Conservation (phyloP, 2,797 vertebrate genomes). For the Mormyrus proboscirostris region DNA sequence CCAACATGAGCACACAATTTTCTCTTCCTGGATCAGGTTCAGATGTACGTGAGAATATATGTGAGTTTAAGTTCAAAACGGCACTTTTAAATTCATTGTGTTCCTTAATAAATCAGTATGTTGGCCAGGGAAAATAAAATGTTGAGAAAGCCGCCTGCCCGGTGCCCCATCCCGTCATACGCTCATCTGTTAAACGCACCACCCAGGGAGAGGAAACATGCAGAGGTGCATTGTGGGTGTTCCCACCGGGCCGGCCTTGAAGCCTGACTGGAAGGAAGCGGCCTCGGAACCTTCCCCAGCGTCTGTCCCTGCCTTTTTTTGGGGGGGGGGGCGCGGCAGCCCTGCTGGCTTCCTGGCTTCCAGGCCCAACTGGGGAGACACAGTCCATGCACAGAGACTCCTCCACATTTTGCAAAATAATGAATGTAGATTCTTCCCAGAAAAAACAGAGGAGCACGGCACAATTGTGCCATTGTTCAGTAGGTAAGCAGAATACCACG, state of each 20-base stretch:
- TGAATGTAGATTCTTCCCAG: slow-evolving; percentile 61
- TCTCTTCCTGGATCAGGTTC: background rate
- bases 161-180: slow-evolving; percentile 45
- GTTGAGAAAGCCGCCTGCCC: background rate
- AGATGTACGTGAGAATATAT: background rate
- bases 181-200: slow-evolving; percentile 63
- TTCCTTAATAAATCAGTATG: background rate
- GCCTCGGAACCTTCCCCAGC: slow-evolving; percentile 61
- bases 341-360: slow-evolving; percentile 69
- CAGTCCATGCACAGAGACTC: slow-evolving; percentile 60
- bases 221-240: slow-evolving; percentile 66
- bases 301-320: slow-evolving; percentile 61
- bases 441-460: slow-evolving; percentile 52
- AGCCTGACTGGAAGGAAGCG: slow-evolving; percentile 74
- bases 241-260: slow-evolving; percentile 55
- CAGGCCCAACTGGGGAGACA: slow-evolving; percentile 49
- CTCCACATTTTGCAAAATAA: slow-evolving; percentile 67
- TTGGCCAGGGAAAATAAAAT: slow-evolving; percentile 9
- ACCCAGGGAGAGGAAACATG: slow-evolving; percentile 8
- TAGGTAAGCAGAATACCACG: slow-evolving; percentile 51
- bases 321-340: slow-evolving; percentile 46
- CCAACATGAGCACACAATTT: background rate
- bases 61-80: background rate
- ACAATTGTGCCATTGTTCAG: slow-evolving; percentile 65
- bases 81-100: background rate